These are phyloP conservation scores for Drosophila ustulata DNA, from an alignment of 2,888 invertebrate species.

Conservation along the genomic window DNA sequence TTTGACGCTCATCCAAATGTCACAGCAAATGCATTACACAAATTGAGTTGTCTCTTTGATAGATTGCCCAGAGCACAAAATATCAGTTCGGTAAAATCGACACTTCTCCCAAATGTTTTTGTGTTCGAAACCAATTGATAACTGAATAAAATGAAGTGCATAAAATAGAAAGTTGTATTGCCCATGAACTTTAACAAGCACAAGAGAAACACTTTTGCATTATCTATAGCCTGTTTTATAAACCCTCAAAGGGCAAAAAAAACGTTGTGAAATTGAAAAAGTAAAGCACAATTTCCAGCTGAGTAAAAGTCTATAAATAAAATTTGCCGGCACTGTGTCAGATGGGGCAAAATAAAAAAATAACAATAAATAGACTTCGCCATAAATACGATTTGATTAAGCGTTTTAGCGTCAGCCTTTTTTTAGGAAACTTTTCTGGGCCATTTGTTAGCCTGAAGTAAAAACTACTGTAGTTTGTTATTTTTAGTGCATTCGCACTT, in stretches of 20 bases:
- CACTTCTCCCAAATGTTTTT: neutral
- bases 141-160: neutral
- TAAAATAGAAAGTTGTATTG: neutral
- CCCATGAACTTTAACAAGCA: neutral
- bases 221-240: neutral
- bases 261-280: slow-evolving; percentile 10
- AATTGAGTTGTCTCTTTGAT: slow-evolving; percentile 53
- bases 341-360: neutral
- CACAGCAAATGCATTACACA: slow-evolving; percentile 66
- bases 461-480: neutral
- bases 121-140: neutral
- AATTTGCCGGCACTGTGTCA: neutral
- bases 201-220: neutral
- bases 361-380: neutral
- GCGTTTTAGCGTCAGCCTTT: neutral
- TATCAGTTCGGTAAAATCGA: neutral
- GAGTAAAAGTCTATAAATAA: slow-evolving; percentile 20
- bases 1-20: slow-evolving; percentile 33
- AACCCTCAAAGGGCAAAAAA: neutral
- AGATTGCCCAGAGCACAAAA: slow-evolving; percentile 5
- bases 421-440: neutral
- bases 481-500: neutral
- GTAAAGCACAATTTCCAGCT: slow-evolving; percentile 6
- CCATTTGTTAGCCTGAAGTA: neutral
- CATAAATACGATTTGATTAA: slow-evolving; percentile 3